Conservation (phyloP, 2,113 vertebrate genomes). For the Muntiacus muntjak region DNA sequence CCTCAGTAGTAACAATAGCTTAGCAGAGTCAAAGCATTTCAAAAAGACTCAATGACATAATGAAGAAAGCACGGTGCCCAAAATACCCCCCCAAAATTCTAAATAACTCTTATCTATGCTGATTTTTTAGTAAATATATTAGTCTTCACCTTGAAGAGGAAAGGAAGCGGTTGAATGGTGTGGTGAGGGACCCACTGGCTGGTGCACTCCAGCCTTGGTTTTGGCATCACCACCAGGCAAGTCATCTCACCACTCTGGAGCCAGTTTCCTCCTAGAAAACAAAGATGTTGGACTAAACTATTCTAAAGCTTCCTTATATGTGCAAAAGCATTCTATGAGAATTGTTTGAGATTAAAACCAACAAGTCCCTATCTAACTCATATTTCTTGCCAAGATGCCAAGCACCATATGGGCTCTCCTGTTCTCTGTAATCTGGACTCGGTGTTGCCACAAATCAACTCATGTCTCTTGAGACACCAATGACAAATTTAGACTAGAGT, state of each 20-base stretch:
- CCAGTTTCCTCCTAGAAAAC: background rate
- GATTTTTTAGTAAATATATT: background rate
- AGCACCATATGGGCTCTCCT: slow-evolving; percentile 24
- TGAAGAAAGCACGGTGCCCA: background rate
- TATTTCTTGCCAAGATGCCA: slow-evolving; percentile 47
- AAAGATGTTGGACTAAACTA: background rate
- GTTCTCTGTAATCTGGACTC: slow-evolving; percentile 33
- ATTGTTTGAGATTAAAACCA: slow-evolving; percentile 8
- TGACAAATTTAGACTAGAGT: slow-evolving; percentile 44
- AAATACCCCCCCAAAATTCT: background rate
- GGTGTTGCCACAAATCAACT: slow-evolving; percentile 29
- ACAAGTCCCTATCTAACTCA: slow-evolving; percentile 19
- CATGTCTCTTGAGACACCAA: slow-evolving; percentile 4
- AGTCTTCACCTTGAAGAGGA: background rate
- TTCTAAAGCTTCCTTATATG: background rate
- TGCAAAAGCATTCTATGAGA: slow-evolving; percentile 35
- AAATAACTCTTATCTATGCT: background rate
- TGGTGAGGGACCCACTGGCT: fast-evolving
- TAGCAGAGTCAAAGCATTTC: background rate
- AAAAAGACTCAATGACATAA: background rate
- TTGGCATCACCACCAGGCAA: background rate
- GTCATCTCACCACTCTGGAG: background rate
- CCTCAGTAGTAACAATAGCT: background rate
- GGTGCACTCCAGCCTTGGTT: background rate
- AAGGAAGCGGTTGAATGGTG: background rate